Evolutionary conservation across 2,797 vertebrate species (phyloP).

Genomic region (Enteromius treurensis): DNA sequence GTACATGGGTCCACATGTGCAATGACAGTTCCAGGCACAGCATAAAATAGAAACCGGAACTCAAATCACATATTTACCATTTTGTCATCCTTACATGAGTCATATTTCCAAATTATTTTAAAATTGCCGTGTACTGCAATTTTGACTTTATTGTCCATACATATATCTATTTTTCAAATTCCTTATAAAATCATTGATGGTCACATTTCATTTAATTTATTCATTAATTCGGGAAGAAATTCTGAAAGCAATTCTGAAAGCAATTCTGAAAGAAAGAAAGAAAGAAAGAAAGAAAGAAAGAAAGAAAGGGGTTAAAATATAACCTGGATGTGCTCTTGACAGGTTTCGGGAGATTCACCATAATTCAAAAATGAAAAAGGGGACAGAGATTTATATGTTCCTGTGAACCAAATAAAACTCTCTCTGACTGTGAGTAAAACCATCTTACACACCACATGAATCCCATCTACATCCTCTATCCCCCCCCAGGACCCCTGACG

Average conservation of each 20-base stretch:
- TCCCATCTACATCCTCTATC: constrained; percentile 16
- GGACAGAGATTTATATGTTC: constrained; percentile 68
- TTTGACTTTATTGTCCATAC: neutral
- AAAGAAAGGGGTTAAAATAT: neutral
- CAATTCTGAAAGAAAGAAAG: no score
- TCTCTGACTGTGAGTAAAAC: constrained; percentile 28
- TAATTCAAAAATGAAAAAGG: constrained; percentile 59
- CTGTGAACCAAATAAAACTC: constrained; percentile 73
- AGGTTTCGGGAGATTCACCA: neutral
- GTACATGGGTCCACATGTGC: neutral
- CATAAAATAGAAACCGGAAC: neutral
- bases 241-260: no score
- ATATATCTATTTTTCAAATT: neutral
- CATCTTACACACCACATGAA: constrained; percentile 16
- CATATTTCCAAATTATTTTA: neutral
- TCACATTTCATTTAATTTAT: neutral
- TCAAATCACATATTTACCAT: neutral
- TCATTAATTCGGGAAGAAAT: no score
- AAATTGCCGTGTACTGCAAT: neutral
- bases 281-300: neutral
- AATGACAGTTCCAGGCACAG: neutral
- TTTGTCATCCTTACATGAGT: neutral
- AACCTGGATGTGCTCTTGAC: neutral
- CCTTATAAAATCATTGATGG: neutral
- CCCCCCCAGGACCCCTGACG: neutral